Evolutionary conservation across 2,888 invertebrate genomes (phyloP), one percentile per base, ranked within the genome.

Genomic region (Ectobius pallidus): DNA sequence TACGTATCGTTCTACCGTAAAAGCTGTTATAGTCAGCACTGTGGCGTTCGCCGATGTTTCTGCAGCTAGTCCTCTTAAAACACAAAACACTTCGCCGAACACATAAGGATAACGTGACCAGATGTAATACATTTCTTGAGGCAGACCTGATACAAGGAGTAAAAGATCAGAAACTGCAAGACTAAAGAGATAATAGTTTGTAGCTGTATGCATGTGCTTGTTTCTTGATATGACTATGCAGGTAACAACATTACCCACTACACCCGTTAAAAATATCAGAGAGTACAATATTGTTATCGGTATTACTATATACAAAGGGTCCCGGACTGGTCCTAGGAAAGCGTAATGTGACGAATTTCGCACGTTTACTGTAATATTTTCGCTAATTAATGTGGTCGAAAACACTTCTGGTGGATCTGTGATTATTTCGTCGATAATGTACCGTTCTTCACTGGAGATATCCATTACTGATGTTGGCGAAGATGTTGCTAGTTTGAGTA

Each of bases 131-230:
- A 94, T 86, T 80, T 96, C 95, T 65, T 91, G 87, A 0, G 95
- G 95, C 77, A 95, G 83, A 7, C 95, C 95, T 79, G 91, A 88
- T 4, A 92, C 81, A 27, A 93, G 84, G 11, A 93, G 84, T 62
- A 93, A 84, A 16, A 94, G 83, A 82, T 94, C 94, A 1, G 92
- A 92, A 16, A 93, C 86, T 0, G 94, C 92, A 75, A 93, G 84
- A 79, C 91, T 92, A 84, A 93, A 92, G 44, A 94, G 85, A 80
- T 94, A 94, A 81, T 91, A 93, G 83, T 94, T 94, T 4, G 94
- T 94, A 1, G 93, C 91, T 0, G 93, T 93, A 82, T 93, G 93
- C 93, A 94, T 93, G 75, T 91, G 90, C 71, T 89, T 87, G 80
- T 93, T 93, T 67, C 88, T 85, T 0, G 90, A 87, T 44, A 94